These are phyloP conservation scores for Pegoplata infirma DNA, from an alignment of 2,888 invertebrate species.

Conservation along the genomic window DNA sequence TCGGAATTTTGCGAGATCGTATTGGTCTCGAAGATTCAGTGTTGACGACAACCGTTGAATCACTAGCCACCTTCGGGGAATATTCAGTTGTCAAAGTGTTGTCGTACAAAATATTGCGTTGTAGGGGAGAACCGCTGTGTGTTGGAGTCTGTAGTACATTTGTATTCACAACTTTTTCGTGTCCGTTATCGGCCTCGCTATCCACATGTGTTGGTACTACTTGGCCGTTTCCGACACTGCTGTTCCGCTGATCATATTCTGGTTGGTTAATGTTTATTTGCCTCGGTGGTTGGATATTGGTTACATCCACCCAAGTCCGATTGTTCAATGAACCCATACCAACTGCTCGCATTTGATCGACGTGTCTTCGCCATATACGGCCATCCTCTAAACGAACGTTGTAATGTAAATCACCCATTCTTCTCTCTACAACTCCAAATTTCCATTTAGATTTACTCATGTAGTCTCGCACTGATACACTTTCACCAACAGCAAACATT, in stretches of 20 bases:
- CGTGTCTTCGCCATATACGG: not conserved
- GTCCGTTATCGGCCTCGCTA: not conserved
- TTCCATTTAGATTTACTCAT: not conserved
- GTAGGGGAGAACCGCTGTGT: not conserved
- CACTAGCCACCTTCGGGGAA: not conserved
- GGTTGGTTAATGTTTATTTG: too few relatives aligned
- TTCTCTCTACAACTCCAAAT: not conserved
- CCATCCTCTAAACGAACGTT: not conserved
- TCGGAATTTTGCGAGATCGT: too few relatives aligned
- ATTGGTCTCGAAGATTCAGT: too few relatives aligned
- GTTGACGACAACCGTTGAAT: too few relatives aligned
- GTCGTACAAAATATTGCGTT: not conserved
- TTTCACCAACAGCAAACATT: not conserved
- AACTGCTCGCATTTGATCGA: slow-evolving; percentile 9
- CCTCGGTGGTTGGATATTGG: too few relatives aligned
- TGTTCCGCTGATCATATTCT: not conserved
- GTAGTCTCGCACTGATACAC: not conserved
- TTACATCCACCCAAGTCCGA: not conserved
- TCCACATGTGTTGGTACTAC: not conserved
- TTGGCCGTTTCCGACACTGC: not conserved
- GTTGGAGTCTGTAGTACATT: not conserved
- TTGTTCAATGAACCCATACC: not conserved
- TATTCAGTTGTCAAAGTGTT: not conserved
- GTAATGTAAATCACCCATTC: not conserved
- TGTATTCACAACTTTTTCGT: not conserved